Base-by-base conservation (phyloP, 2,797 vertebrate species). In the Luscinia megarhynchos region DNA sequence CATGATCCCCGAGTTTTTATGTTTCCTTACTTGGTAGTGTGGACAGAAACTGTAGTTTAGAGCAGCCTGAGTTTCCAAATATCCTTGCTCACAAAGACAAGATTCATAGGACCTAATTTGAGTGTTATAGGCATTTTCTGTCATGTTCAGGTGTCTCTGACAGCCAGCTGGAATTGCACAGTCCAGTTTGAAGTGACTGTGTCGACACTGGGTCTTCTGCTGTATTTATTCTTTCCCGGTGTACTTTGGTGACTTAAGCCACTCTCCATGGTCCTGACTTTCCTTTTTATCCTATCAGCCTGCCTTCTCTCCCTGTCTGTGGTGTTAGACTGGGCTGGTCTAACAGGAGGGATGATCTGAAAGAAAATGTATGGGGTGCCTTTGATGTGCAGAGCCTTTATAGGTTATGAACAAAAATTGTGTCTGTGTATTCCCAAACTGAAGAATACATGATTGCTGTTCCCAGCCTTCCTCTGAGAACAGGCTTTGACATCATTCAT, bases 401-500 rank as follows among this genome's bases (percentile, higher is more conserved):
- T 61, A 92, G 57, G 36, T 41, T 86, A 29, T 15, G 89, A 92
- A 57, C 41, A 87, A 77, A 91, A 94, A 62, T 43, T 40, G 48
- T 95, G 78, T 29, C 87, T 95, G 32, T 87, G 24, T 87, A 72
- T 96, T 96, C 92, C 91, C 80, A 91, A 88, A 83, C 76, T 58
- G 57, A 84, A 77, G 68, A 94, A 89, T 87, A 54, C 18, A 29
- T 34, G 80, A 74, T 93, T 93, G 53, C 73, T 88, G 70, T 59
- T 94, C 66, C 73, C 43, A 84, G 76, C 30, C 66, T 79, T 45
- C 75, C 77, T 88, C 89, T 32, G 86, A 96, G 68, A 83, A n/a
- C 43, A 86, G 61, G 54, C 89, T 96, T 96, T 96, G 89, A 94
- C 91, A 94, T 95, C 90, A 84, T 91, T 92, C 93, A 67, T 81